Evolutionary conservation across 2,113 vertebrate species (phyloP).

Genomic region (Nerophis ophidion): DNA sequence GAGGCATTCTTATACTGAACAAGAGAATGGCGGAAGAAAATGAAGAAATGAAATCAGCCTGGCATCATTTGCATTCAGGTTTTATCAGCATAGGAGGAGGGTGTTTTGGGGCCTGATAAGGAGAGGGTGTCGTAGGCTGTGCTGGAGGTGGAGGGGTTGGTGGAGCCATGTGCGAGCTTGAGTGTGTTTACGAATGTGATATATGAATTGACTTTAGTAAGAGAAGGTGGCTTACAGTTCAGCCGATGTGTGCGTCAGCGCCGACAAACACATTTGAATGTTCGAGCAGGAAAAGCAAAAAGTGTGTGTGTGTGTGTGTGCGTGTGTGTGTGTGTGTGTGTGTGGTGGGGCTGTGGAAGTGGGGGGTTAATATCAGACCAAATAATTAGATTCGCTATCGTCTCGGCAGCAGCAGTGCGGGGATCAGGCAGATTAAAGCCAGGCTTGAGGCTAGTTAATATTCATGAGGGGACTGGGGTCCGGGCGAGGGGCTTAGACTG

Average conservation of each 20-base stretch:
- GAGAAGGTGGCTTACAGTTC: slow-evolving; percentile 36
- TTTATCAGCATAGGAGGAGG: slow-evolving; percentile 65
- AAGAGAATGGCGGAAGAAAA: slow-evolving; percentile 50
- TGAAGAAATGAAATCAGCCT: slow-evolving; percentile 65
- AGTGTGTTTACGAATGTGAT: slow-evolving; percentile 24
- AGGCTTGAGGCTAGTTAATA: slow-evolving; percentile 81
- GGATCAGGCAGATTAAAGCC: slow-evolving; percentile 95
- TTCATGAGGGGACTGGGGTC: slow-evolving; percentile 81
- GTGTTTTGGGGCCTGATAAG: slow-evolving; percentile 69
- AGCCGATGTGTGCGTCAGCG: slow-evolving; percentile 21
- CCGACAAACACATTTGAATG: slow-evolving; percentile 16
- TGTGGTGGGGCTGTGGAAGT: slow-evolving; percentile 20
- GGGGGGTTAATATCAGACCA: slow-evolving; percentile 87
- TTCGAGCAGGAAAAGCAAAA: slow-evolving; percentile 23
- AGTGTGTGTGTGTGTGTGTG: slow-evolving; percentile 24
- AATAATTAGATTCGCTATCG: slow-evolving; percentile 99
- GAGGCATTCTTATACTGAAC: slow-evolving; percentile 36
- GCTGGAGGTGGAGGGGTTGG: slow-evolving; percentile 42
- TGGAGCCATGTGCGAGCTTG: slow-evolving; percentile 16
- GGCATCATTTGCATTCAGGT: slow-evolving; percentile 73
- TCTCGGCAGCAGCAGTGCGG: slow-evolving; percentile 83
- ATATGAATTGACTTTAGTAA: slow-evolving; percentile 29
- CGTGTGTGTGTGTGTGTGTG: slow-evolving; percentile 11
- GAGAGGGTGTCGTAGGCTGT: slow-evolving; percentile 50
- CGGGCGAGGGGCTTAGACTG: slow-evolving; percentile 62